Evolutionary conservation across 1,140 invertebrate genomes (phyloP).

Genomic region (Drosophila pseudoananassae): DNA sequence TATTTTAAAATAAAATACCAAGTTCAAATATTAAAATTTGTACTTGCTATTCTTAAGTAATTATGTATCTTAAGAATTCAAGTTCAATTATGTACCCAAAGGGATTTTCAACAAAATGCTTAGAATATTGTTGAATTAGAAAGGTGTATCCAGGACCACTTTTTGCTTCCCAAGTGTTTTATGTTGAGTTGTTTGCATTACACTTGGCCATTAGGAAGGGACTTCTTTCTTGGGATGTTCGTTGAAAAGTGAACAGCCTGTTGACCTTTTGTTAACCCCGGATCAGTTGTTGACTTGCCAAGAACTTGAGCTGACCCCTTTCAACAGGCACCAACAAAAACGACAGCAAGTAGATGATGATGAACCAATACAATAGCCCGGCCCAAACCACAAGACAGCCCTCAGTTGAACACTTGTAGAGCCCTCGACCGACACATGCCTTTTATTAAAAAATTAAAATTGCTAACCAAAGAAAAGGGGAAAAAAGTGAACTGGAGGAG

Average conservation of each 20-base stretch:
- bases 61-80: background rate
- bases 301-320: slow-evolving; percentile 35
- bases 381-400: slow-evolving; percentile 31
- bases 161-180: slow-evolving; percentile 8
- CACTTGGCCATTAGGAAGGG: slow-evolving; percentile 32
- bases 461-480: slow-evolving; percentile 24
- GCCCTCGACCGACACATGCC: slow-evolving; percentile 47
- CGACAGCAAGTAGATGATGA: background rate
- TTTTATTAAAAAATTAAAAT: slow-evolving; percentile 47
- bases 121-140: slow-evolving; percentile 7
- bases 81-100: no score
- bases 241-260: slow-evolving; percentile 37
- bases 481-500: slow-evolving; percentile 10
- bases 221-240: background rate
- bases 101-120: background rate
- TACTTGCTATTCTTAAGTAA: background rate
- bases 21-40: no score
- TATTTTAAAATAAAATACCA: no score
- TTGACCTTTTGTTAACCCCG: slow-evolving; percentile 48
- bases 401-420: slow-evolving; percentile 45
- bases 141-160: background rate
- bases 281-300: slow-evolving; percentile 42
- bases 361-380: slow-evolving; percentile 31
- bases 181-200: slow-evolving; percentile 21
- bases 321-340: background rate